Percentiles rank a stretch among this genome's conserved stretches.
Conservation (phyloP, 2,888 invertebrate genomes). For the Liodrosophila aerea region DNA sequence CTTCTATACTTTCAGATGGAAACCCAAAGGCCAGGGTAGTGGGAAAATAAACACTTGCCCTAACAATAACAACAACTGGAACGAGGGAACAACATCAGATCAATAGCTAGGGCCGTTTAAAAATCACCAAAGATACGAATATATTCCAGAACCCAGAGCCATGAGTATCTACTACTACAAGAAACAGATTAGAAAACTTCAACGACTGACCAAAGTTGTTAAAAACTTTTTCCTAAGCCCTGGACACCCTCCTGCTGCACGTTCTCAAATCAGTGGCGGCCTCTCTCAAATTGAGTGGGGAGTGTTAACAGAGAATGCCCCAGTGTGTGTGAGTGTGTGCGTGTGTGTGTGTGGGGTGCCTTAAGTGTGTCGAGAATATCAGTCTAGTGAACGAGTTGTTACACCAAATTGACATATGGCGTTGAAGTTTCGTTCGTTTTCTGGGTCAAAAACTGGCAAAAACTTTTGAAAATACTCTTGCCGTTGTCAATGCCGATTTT, state of each 20-base stretch:
- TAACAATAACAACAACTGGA: constrained; percentile 16
- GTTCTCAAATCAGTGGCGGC: constrained; percentile 36
- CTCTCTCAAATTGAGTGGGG: constrained; percentile 59
- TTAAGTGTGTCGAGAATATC: constrained; percentile 39
- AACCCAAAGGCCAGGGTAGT: constrained; percentile 36
- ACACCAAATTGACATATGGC: constrained; percentile 76
- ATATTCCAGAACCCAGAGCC: constrained; percentile 19
- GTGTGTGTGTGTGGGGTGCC: constrained; percentile 9
- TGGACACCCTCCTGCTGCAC: background rate
- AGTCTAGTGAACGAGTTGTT: constrained; percentile 64
- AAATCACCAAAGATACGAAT: constrained; percentile 32
- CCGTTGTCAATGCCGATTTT: constrained; percentile 67
- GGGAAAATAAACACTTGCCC: constrained; percentile 67
- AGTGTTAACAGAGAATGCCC: constrained; percentile 25
- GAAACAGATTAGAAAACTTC: constrained; percentile 71
- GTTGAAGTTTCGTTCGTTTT: constrained; percentile 40
- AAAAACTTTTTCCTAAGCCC: constrained; percentile 41
- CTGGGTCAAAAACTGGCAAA: constrained; percentile 6
- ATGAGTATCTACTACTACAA: constrained; percentile 17
- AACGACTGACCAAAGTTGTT: constrained; percentile 56
- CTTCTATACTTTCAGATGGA: constrained; percentile 53
- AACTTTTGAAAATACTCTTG: constrained; percentile 13
- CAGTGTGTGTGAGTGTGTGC: too few species aligned
- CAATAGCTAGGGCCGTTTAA: constrained; percentile 51
- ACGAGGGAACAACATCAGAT: constrained; percentile 31